Base-by-base conservation (phyloP, 2,888 invertebrate genomes). In the Mythimna loreyi region DNA sequence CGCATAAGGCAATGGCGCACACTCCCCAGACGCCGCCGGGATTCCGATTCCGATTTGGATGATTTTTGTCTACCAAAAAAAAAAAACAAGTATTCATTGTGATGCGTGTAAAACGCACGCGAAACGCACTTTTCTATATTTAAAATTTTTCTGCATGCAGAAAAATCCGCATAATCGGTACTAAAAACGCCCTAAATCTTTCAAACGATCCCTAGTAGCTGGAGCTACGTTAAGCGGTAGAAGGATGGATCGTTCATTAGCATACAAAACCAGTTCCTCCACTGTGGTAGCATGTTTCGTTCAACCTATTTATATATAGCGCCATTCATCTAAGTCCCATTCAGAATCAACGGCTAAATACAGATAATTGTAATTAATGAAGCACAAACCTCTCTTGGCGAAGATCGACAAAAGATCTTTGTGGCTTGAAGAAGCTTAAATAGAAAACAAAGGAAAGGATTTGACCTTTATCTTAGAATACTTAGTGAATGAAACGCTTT, bases 321-420 rank as follows among this genome's bases (percentile, higher is more conserved):
- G 2, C 19, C 23, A 65, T 65, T 75, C 65, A 72, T 53, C 78
- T 30, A 16, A 21, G 30, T 56, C 53, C 60, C 25, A 61, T 78
- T 78, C 33, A 40, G 43, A 62, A 62, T 70, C 47, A 50, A 52
- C 53, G 11, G 55, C 33, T 55, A 55, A 72, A 73, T 49, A 55
- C 23, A 58, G 58, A 78, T 74, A 74, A 74, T 74, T 59, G 47
- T 62, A 71, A 78, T 72, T 77, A 63, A 78, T 63, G 72, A 71
- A 25, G 36, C 28, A 19, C 25, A 45, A 45, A 25, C 64, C 43
- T 50, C 33, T 43, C 23, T 23, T 13, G 28, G 56, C 25, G 55
- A 25, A 49, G 55, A 67, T 69, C 57, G 52, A 62, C 71, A 77
- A 74, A 59, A 71, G 49, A 67, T 75, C 59, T 68, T 43, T 36